Percentiles rank a stretch among this genome's conserved stretches.
phyloP scores from a whole-genome alignment of 2,113 vertebrate species.

The Oceanites oceanicus region DNA sequence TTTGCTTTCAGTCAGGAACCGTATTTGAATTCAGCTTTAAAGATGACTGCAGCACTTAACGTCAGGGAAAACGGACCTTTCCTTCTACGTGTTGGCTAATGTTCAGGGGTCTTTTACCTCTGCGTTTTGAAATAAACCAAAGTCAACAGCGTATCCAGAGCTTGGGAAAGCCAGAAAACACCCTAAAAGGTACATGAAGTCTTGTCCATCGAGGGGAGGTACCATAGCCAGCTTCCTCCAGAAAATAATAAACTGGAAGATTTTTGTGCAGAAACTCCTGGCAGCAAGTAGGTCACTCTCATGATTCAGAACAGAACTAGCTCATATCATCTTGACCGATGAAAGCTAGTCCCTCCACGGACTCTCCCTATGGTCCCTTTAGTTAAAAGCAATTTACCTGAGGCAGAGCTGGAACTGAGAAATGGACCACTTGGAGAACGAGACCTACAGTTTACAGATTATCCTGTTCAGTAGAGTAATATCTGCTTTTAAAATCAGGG shows the following conservation, averaged over 20 bases:
- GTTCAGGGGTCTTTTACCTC: background rate
- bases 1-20: background rate
- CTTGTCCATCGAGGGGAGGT: background rate
- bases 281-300: background rate
- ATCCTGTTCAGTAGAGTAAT: background rate
- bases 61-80: background rate
- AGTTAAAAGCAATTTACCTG: conserved; percentile 1
- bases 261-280: background rate
- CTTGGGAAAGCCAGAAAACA: background rate
- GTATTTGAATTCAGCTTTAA: background rate
- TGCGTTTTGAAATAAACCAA: background rate
- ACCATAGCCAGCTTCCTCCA: background rate
- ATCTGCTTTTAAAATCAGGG: background rate
- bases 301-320: background rate
- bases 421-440: background rate
- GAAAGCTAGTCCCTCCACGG: background rate
- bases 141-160: background rate
- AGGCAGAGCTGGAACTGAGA: conserved; percentile 1
- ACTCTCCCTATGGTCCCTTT: background rate
- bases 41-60: background rate
- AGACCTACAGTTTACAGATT: background rate
- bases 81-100: background rate
- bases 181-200: background rate
- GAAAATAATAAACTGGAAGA: background rate
- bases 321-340: background rate